Conservation (phyloP, 2,888 invertebrate species). For the Lobophora halterata region DNA sequence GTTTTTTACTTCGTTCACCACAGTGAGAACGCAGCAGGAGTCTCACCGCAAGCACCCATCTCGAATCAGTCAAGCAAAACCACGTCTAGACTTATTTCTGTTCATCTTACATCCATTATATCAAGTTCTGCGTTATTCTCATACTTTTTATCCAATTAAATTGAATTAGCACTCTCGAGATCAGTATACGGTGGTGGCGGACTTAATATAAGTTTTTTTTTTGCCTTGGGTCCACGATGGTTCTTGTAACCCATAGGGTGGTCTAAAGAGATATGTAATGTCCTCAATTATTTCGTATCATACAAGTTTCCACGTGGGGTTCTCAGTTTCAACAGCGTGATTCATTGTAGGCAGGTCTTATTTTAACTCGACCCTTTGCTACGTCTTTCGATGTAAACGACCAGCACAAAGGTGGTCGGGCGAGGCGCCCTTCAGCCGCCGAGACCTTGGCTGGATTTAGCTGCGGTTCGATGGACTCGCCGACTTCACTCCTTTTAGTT, state of each 20-base stretch:
- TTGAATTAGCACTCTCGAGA: conserved; percentile 37
- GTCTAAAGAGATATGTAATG: conserved; percentile 35
- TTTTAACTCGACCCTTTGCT: conserved; percentile 63
- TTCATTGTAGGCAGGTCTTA: conserved; percentile 46
- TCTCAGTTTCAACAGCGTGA: conserved; percentile 50
- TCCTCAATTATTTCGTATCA: conserved; percentile 19
- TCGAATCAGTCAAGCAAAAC: conserved; percentile 65
- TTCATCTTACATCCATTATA: conserved; percentile 57
- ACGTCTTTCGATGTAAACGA: conserved; percentile 69
- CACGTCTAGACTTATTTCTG: conserved; percentile 65
- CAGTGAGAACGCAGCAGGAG: conserved; percentile 73
- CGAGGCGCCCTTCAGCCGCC: conserved; percentile 74
- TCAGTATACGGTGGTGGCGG: conserved; percentile 41
- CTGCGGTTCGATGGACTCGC: conserved; percentile 72
- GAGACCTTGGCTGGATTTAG: conserved; percentile 79
- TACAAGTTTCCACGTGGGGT: conserved; percentile 10
- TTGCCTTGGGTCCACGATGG: conserved; percentile 42
- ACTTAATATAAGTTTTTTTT: conserved; percentile 38
- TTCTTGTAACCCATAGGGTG: conserved; percentile 55
- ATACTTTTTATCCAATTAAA: conserved; percentile 46
- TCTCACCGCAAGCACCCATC: conserved; percentile 58
- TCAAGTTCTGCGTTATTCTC: conserved; percentile 47
- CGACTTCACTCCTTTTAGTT: conserved; percentile 66
- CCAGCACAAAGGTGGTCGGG: conserved; percentile 65
- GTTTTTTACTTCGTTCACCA: conserved; percentile 52